A percentile compares a stretch with the other conserved stretches of the same genome.
Evolutionary conservation across 2,888 invertebrate genomes (phyloP).

Genomic region (Cremastinae sp.): DNA sequence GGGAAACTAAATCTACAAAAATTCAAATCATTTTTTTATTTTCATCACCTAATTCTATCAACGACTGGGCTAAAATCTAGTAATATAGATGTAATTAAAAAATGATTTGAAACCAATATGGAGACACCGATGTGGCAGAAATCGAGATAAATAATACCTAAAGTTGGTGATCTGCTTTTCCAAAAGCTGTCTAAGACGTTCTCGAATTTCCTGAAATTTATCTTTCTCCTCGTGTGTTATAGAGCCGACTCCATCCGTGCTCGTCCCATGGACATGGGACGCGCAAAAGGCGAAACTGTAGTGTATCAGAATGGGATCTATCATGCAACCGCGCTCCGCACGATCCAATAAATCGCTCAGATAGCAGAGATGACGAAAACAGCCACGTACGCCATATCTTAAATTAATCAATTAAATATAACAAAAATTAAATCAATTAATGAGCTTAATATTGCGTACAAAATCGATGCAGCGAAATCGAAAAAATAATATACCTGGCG

Average conservation of each 20-base stretch:
- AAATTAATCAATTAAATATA: background rate
- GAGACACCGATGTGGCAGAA: too few relatives aligned
- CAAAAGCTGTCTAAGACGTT: constrained; percentile 93
- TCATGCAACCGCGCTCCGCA: constrained; percentile 96
- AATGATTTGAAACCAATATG: too few relatives aligned
- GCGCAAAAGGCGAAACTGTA: constrained; percentile 99
- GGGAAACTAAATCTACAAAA: constrained; percentile 94
- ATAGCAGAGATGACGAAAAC: constrained; percentile 97
- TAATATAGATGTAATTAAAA: too few relatives aligned
- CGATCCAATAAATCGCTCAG: constrained; percentile 96
- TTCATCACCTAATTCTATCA: too few relatives aligned
- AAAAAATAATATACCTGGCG: too few relatives aligned
- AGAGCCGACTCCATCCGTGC: constrained; percentile 99
- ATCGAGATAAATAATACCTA: constrained; percentile 82
- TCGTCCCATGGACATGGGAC: constrained; percentile 99
- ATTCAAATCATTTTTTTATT: background rate
- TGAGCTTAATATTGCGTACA: too few relatives aligned
- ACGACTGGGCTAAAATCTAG: too few relatives aligned
- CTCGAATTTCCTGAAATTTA: constrained; percentile 98
- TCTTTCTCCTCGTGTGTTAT: constrained; percentile 99
- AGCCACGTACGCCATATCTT: constrained; percentile 97
- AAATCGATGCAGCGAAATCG: too few relatives aligned
- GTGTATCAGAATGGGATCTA: constrained; percentile 99
- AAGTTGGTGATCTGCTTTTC: constrained; percentile 99
- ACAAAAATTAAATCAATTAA: too few relatives aligned